Evolutionary conservation across 2,888 invertebrate genomes (phyloP), one percentile per base, ranked within the genome.

Genomic region (Polymixis flavicincta): DNA sequence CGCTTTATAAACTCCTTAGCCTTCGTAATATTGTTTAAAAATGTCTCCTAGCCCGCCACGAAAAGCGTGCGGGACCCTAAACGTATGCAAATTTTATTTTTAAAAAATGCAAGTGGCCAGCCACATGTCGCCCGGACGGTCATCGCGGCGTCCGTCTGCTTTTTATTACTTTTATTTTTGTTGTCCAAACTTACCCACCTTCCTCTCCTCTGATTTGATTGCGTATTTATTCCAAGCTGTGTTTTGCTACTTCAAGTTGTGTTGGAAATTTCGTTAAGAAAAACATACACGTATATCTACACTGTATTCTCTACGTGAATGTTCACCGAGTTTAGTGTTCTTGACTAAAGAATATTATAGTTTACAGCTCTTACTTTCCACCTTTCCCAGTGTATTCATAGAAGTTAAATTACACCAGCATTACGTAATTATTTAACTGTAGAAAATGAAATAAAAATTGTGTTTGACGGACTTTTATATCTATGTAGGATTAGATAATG

Each of bases 1-100:
- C 88, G 85, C 78, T 88, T 88, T 88, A 88, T 87, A 88, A 88
- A 87, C 88, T 88, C 84, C 88, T 87, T 89, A 87, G 85, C 80
- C 76, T 79, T 75, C 70, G 87, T 76, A 87, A 87, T 87, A 89
- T 88, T 89, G 88, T 87, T 89, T 89, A 89, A 89, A 88, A 89
- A 89, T 87, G 83, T 86, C 85, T 84, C 84, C 76, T 66, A 85
- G 80, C 75, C 74, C 68, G 79, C 78, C 72, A 85, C 84, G 84
- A 78, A 85, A 80, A 82, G 71, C 85, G 86, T 84, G 84, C 86
- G 85, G 88, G 85, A 85, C 92, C 93, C 92, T 92, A 93, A 94
- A 92, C 88, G 93, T 93, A 96, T 96, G 96, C 94, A 93, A 95
- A 96, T 96, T 95, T 95, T 95, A 95, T 95, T 95, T 95, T 92